Conservation (phyloP, 2,797 vertebrate genomes). For the Sebastes aleutianus region DNA sequence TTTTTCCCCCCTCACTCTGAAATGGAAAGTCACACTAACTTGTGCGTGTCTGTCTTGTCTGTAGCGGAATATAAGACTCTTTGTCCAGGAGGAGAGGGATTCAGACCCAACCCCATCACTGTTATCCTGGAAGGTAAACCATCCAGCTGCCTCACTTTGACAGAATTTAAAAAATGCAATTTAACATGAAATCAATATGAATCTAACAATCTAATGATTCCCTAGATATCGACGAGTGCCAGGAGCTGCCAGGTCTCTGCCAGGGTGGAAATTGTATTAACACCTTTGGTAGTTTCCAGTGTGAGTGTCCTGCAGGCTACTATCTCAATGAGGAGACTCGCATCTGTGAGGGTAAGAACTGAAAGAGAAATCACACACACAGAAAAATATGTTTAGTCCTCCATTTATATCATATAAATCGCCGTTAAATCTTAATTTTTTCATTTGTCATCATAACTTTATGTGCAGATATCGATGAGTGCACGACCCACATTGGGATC, state of each 20-base stretch:
- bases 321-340: slow-evolving; percentile 90
- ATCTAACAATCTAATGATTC: not conserved
- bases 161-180: not conserved
- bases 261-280: slow-evolving; percentile 93
- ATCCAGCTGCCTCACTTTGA: not conserved
- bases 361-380: not conserved
- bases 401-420: not conserved
- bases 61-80: slow-evolving; percentile 94
- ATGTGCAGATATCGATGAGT: slow-evolving; percentile 90
- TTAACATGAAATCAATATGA: not conserved
- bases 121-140: slow-evolving; percentile 92
- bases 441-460: not conserved
- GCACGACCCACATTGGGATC: slow-evolving; percentile 87
- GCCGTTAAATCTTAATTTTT: not conserved
- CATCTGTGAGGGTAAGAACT: slow-evolving; percentile 89
- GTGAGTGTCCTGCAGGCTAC: slow-evolving; percentile 92
- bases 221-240: slow-evolving; percentile 94
- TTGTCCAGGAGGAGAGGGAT: slow-evolving; percentile 94
- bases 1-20: not conserved
- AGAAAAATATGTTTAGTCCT: not conserved
- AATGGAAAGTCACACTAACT: not conserved
- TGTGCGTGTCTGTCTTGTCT: slow-evolving; percentile 12
- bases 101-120: slow-evolving; percentile 93
- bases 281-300: slow-evolving; percentile 96
- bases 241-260: slow-evolving; percentile 93